Conservation (phyloP, 2,888 invertebrate species). For the Gastracanthus pulcherrimus region DNA sequence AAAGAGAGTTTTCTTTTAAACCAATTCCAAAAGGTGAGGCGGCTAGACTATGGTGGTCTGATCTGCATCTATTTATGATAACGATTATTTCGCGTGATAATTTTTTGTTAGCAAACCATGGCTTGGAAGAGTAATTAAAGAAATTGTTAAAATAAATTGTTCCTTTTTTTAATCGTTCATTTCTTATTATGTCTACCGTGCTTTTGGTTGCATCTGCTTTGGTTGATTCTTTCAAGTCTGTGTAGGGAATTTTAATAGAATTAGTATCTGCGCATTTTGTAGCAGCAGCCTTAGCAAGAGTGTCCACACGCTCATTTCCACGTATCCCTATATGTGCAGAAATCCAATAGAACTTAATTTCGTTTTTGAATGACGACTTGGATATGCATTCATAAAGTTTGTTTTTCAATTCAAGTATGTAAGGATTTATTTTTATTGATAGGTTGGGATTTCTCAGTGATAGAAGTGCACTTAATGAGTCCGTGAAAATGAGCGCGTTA, state of each 20-base stretch:
- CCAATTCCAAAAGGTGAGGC: background rate
- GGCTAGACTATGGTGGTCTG: background rate
- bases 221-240: background rate
- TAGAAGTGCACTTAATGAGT: background rate
- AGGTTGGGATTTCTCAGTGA: too few species aligned
- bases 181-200: background rate
- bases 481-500: background rate
- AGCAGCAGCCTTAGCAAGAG: background rate
- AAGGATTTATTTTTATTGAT: too few species aligned
- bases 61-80: background rate
- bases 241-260: background rate
- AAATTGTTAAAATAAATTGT: background rate
- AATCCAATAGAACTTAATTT: background rate
- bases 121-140: background rate
- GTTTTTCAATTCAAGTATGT: background rate
- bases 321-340: background rate
- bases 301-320: background rate
- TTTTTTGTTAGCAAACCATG: background rate
- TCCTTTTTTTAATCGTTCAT: background rate
- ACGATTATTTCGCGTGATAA: background rate
- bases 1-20: background rate
- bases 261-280: background rate
- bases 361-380: background rate
- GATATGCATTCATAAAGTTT: background rate
- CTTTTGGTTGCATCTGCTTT: background rate